Percentiles rank a stretch among this genome's conserved stretches.
Conservation (phyloP, 2,888 invertebrate species). For the Escarpia spicata region DNA sequence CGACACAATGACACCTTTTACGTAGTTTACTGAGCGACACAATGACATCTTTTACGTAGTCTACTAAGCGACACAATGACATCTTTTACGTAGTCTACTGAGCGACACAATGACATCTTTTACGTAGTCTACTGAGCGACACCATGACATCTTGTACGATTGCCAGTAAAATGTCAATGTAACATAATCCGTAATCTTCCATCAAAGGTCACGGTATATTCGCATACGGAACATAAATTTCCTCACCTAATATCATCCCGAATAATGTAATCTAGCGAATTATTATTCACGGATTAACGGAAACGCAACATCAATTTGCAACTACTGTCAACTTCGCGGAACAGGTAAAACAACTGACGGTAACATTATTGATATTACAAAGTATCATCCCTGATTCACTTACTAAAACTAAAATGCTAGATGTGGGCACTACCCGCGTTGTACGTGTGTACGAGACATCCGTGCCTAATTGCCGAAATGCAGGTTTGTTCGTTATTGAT, state of each 20-base stretch:
- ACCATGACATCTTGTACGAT: no score
- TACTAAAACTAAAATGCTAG: background rate
- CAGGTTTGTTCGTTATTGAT: background rate
- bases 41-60: no score
- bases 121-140: no score
- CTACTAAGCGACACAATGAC: no score
- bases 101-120: no score
- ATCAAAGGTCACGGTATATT: background rate
- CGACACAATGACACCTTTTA: no score
- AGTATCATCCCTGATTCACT: background rate
- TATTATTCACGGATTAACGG: no score
- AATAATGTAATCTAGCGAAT: background rate
- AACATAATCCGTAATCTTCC: background rate
- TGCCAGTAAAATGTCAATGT: no score
- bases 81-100: no score
- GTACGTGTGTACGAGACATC: background rate
- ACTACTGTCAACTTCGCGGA: background rate
- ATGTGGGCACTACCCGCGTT: background rate
- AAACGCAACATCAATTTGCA: background rate
- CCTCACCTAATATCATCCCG: background rate
- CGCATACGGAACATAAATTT: background rate
- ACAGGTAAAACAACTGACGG: background rate
- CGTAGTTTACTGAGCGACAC: no score
- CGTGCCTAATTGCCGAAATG: constrained; percentile 1
- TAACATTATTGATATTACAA: background rate